Evolutionary conservation across 1,140 invertebrate genomes (phyloP).

Genomic region (Caenorhabditis tropicalis): DNA sequence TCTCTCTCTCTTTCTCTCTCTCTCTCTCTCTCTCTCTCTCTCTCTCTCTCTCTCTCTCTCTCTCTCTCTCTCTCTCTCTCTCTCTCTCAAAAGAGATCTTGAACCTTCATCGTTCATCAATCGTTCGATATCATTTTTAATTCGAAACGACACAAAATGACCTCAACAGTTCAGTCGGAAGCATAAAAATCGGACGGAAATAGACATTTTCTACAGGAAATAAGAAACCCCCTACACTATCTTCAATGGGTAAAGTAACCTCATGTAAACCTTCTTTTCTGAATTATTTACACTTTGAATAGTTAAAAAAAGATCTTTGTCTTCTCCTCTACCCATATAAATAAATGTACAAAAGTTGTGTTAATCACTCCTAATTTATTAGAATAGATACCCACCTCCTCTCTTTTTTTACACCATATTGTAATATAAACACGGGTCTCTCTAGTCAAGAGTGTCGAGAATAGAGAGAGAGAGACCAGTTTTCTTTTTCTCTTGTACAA

Average conservation of each 20-base stretch:
- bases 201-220: background rate
- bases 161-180: background rate
- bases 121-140: background rate
- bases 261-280: no score
- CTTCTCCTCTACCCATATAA: no score
- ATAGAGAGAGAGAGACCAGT: background rate
- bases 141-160: background rate
- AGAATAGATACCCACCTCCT: background rate
- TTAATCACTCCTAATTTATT: background rate
- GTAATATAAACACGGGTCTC: background rate
- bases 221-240: background rate
- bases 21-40: no score
- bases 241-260: no score
- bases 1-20: no score
- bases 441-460: background rate
- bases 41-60: no score
- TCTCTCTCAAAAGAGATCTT: background rate
- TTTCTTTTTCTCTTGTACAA: background rate
- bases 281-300: no score
- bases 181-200: background rate
- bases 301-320: no score
- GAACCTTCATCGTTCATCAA: background rate
- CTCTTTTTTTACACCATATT: background rate
- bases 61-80: no score
- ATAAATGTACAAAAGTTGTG: no score